phyloP scores from a whole-genome alignment of 2,888 invertebrate species.

The Polydrusus pterygomalis region DNA sequence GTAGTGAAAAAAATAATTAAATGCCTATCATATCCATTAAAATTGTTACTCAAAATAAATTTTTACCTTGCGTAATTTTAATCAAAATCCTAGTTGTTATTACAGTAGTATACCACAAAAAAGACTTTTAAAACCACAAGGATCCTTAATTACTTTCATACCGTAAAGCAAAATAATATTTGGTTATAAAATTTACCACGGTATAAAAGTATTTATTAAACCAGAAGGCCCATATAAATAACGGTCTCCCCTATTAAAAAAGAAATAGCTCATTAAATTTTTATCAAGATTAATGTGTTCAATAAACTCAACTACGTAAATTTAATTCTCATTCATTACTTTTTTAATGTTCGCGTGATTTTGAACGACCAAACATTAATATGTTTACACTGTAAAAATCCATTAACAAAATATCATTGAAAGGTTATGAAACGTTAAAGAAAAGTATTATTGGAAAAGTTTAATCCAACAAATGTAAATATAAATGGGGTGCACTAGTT shows the following conservation, averaged over 20 bases:
- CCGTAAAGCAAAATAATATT: conserved; percentile 18
- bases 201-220: conserved; percentile 23
- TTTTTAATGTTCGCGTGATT: conserved; percentile 41
- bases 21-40: neutral
- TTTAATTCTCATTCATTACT: conserved; percentile 50
- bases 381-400: conserved; percentile 39
- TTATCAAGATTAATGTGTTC: conserved; percentile 63
- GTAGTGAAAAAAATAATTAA: neutral
- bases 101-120: conserved; percentile 6
- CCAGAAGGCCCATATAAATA: conserved; percentile 26
- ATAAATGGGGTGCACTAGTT: too few species aligned
- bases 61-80: too few species aligned
- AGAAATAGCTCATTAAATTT: conserved; percentile 57
- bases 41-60: neutral
- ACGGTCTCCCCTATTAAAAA: conserved; percentile 40
- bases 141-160: conserved; percentile 14
- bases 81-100: neutral
- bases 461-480: too few species aligned
- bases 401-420: conserved; percentile 31
- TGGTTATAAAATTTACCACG: conserved; percentile 20
- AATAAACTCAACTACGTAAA: conserved; percentile 57
- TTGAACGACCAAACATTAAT: conserved; percentile 48
- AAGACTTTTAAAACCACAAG: neutral
- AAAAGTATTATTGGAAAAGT: too few species aligned
- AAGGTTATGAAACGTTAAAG: neutral